Percentiles rank a stretch among this genome's conserved stretches.
Evolutionary conservation across 2,888 invertebrate species (phyloP).

Genomic region (Melangyna quadrimaculata): DNA sequence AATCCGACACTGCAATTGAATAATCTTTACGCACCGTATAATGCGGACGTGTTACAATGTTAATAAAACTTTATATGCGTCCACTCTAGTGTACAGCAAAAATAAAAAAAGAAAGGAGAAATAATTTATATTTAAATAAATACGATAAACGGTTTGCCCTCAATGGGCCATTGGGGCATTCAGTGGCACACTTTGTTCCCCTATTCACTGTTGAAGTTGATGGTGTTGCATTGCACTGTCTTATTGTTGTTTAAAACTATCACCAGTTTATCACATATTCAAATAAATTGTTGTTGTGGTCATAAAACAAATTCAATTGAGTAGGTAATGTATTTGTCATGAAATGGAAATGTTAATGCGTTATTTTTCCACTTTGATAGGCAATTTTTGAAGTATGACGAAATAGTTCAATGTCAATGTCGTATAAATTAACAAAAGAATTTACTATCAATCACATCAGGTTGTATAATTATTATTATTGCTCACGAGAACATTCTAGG

Average conservation of each 20-base stretch:
- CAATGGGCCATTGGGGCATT: slow-evolving; percentile 44
- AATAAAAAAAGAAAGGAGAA: neutral
- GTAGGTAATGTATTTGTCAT: neutral
- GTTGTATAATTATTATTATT: neutral
- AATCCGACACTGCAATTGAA: neutral
- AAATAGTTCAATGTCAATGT: slow-evolving; percentile 60
- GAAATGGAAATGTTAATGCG: slow-evolving; percentile 13
- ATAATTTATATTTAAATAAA: slow-evolving; percentile 17
- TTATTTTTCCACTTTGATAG: slow-evolving; percentile 6
- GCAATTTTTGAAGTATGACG: slow-evolving; percentile 33
- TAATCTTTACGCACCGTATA: neutral
- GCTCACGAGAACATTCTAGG: neutral
- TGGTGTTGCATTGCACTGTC: slow-evolving; percentile 2
- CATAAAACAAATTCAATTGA: slow-evolving; percentile 19
- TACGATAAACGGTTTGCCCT: slow-evolving; percentile 51
- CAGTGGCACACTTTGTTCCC: slow-evolving; percentile 43
- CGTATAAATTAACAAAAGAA: slow-evolving; percentile 34
- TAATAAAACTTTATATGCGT: slow-evolving; percentile 17
- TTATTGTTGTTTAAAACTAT: neutral
- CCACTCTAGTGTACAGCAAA: slow-evolving; percentile 14
- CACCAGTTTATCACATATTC: slow-evolving; percentile 22
- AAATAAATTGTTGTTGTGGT: slow-evolving; percentile 16
- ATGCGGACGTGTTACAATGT: slow-evolving; percentile 23
- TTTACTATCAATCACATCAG: neutral
- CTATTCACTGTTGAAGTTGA: too few species aligned